These are phyloP conservation scores for Zosterops japonicus DNA, from an alignment of 2,113 vertebrate genomes.

Conservation along the genomic window DNA sequence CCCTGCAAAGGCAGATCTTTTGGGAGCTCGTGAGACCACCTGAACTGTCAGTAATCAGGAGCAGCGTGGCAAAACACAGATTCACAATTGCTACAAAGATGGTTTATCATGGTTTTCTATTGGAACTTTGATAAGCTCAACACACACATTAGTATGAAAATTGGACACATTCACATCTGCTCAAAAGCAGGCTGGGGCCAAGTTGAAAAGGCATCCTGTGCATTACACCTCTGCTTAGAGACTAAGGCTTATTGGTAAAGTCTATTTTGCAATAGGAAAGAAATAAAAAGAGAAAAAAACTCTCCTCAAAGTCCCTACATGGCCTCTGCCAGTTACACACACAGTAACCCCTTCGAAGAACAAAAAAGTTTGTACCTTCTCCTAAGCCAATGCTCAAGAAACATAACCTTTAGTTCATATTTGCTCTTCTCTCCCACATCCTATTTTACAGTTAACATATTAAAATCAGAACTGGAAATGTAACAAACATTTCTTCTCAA, in stretches of 20 bases:
- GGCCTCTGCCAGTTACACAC: background rate
- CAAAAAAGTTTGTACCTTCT: background rate
- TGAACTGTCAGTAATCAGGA: background rate
- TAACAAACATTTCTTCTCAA: background rate
- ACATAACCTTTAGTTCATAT: background rate
- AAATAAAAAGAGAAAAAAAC: background rate
- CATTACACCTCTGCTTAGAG: background rate
- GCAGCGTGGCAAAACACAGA: background rate
- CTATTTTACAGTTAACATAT: background rate
- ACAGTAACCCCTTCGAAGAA: background rate
- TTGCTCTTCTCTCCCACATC: background rate
- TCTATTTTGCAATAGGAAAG: background rate
- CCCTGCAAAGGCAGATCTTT: background rate
- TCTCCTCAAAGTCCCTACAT: background rate
- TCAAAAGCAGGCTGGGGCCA: background rate
- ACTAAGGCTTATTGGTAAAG: background rate
- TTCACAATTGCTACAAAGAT: background rate
- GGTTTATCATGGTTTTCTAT: background rate
- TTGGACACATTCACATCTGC: background rate
- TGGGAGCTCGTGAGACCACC: background rate
- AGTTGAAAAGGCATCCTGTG: background rate
- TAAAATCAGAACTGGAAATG: background rate
- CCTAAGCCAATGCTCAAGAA: background rate
- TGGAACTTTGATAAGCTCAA: constrained; percentile 6
- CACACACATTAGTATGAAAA: constrained; percentile 2